These are phyloP conservation scores for Conopomorpha cramerella DNA, from an alignment of 1,140 invertebrate genomes.

Conservation along the genomic window DNA sequence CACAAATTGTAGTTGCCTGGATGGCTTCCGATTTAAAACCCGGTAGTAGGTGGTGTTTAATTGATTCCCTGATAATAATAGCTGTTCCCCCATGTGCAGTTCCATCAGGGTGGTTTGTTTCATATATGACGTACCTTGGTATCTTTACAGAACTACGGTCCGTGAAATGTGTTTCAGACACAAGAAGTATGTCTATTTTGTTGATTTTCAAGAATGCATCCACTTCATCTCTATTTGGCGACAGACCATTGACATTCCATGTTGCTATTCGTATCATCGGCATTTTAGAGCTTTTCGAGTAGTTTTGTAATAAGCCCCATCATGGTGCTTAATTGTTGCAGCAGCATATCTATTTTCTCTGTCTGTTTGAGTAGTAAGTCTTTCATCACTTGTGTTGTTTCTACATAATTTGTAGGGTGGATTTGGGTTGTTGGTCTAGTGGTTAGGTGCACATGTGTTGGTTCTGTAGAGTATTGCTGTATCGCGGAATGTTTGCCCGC, in stretches of 20 bases:
- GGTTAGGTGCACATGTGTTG: too few species aligned
- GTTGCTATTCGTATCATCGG: neutral
- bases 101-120: slow-evolving; percentile 10
- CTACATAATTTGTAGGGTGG: neutral
- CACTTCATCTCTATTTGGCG: neutral
- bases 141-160: neutral
- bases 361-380: slow-evolving; percentile 4
- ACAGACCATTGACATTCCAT: slow-evolving; percentile 4
- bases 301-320: slow-evolving; percentile 1
- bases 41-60: slow-evolving; percentile 6
- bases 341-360: slow-evolving; percentile 7
- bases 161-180: slow-evolving; percentile 5
- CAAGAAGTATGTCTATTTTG: slow-evolving; percentile 1
- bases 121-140: neutral
- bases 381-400: neutral
- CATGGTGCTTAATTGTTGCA: slow-evolving; percentile 11
- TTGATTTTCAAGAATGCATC: neutral
- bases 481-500: too few species aligned
- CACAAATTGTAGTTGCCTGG: slow-evolving; percentile 3
- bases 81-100: slow-evolving; percentile 10
- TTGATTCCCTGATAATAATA: slow-evolving; percentile 5
- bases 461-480: too few species aligned
- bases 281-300: neutral
- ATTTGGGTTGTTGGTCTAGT: too few species aligned
- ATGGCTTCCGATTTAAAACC: neutral